These are phyloP conservation scores for Dromaius novaehollandiae DNA, from an alignment of 2,113 vertebrate genomes.

Conservation along the genomic window DNA sequence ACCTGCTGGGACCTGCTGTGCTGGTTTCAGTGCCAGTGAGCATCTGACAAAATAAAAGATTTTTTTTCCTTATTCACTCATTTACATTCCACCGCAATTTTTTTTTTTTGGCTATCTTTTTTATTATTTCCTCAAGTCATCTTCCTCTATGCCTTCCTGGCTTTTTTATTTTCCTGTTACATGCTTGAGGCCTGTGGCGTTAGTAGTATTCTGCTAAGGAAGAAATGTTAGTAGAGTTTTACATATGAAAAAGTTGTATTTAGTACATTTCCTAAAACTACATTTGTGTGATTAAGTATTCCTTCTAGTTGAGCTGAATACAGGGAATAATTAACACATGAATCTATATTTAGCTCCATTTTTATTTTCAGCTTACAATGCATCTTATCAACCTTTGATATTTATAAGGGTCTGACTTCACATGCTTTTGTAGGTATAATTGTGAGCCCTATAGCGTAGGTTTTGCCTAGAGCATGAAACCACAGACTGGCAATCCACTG, in stretches of 20 bases:
- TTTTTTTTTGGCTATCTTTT: neutral
- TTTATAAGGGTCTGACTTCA: neutral
- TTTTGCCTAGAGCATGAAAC: slow-evolving; percentile 3
- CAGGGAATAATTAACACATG: neutral
- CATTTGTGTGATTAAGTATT: neutral
- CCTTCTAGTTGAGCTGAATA: neutral
- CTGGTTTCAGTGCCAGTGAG: neutral
- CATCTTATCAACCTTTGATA: neutral
- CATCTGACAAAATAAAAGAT: neutral
- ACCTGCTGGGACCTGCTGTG: neutral
- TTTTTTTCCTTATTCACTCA: neutral
- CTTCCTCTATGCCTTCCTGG: neutral
- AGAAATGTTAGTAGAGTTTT: neutral
- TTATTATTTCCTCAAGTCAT: neutral
- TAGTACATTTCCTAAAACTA: neutral
- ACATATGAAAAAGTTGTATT: neutral
- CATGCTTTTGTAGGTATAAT: neutral
- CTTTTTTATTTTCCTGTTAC: neutral
- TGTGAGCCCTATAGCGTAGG: neutral
- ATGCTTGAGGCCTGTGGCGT: neutral
- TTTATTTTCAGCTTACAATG: neutral
- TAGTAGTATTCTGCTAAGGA: neutral
- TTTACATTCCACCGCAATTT: neutral
- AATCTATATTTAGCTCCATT: neutral
- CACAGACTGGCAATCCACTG: neutral